Evolutionary conservation across 2,113 vertebrate genomes (phyloP).

Genomic region (Himantopus leucocephalus): DNA sequence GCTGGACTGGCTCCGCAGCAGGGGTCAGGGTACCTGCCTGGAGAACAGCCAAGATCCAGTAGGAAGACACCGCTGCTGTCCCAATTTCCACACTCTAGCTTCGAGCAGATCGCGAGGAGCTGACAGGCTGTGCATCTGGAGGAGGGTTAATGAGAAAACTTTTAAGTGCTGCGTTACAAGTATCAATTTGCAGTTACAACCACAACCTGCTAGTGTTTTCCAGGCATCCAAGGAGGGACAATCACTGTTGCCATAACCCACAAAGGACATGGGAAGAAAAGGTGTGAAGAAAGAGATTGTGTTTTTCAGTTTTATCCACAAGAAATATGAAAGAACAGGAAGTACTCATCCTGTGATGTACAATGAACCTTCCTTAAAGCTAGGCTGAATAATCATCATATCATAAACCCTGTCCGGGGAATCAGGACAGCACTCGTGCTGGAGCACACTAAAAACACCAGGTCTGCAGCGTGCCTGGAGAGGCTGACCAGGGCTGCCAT

Average conservation of each 20-base stretch:
- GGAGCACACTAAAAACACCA: not conserved
- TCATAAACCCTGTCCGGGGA: not conserved
- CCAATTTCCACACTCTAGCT: not conserved
- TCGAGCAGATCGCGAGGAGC: fast-evolving
- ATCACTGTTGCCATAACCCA: not conserved
- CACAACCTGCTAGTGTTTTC: not conserved
- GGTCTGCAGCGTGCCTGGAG: not conserved
- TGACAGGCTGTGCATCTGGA: not conserved
- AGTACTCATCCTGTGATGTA: not conserved
- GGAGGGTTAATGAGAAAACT: not conserved
- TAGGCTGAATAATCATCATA: not conserved
- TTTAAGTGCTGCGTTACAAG: not conserved
- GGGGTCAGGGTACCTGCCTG: not conserved
- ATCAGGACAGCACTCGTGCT: not conserved
- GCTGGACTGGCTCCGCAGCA: not conserved
- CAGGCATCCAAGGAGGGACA: not conserved
- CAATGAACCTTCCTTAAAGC: not conserved
- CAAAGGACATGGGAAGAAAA: not conserved
- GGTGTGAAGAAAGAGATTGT: not conserved
- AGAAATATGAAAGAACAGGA: not conserved
- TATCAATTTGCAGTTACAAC: not conserved
- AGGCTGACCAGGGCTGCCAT: not conserved
- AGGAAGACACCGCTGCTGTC: not conserved
- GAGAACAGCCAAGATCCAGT: not conserved
- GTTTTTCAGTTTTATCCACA: not conserved